A percentile compares a stretch with the other conserved stretches of the same genome.
phyloP scores from a whole-genome alignment of 2,888 invertebrate genomes.

The Agrotis segetum region DNA sequence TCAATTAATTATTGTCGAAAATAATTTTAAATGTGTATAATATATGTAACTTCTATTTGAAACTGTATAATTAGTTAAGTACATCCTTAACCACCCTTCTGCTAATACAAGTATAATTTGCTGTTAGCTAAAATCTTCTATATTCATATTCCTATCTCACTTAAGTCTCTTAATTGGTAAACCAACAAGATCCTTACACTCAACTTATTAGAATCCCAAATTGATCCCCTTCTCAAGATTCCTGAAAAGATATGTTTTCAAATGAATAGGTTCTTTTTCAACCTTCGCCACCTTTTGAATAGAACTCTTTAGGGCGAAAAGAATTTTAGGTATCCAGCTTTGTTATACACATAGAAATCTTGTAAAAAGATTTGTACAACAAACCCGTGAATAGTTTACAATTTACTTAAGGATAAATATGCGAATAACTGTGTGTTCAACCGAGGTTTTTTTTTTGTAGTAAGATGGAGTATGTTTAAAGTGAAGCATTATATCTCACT shows the following conservation, averaged over 20 bases:
- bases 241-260: slow-evolving; percentile 1
- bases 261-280: slow-evolving; percentile 21
- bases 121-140: background rate
- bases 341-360: background rate
- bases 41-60: background rate
- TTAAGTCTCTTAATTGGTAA: background rate
- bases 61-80: background rate
- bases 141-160: background rate
- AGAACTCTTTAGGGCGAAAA: slow-evolving; percentile 3
- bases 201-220: slow-evolving; percentile 3
- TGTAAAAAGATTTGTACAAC: background rate
- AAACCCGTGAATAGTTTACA: background rate
- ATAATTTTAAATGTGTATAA: too few species aligned
- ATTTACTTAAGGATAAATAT: too few species aligned
- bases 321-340: background rate
- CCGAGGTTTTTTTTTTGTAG: too few species aligned
- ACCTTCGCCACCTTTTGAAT: background rate
- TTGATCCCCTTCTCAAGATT: slow-evolving; percentile 8
- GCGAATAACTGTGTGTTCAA: too few species aligned
- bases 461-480: background rate
- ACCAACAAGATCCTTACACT: background rate
- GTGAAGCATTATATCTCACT: background rate
- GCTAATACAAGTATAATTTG: background rate
- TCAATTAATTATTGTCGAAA: too few species aligned
- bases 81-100: background rate